Evolutionary conservation across 2,797 vertebrate species (phyloP).

Genomic region (Remorina albescens): DNA sequence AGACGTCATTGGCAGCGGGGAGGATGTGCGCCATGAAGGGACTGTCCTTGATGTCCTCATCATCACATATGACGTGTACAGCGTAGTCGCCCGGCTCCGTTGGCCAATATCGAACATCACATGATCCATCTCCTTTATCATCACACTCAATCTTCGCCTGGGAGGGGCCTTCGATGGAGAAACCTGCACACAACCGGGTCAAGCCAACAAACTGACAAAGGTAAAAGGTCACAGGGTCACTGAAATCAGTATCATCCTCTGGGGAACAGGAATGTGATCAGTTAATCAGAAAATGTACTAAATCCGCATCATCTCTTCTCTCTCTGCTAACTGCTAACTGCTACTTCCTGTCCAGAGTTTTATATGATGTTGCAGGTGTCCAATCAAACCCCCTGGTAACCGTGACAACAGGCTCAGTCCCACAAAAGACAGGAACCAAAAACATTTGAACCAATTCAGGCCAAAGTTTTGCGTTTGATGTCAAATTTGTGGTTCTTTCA

Average conservation of each 20-base stretch:
- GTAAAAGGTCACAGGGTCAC: neutral
- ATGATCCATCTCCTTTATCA: conserved; percentile 93
- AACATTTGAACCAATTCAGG: too few species aligned
- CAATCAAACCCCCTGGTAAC: too few species aligned
- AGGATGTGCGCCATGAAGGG: conserved; percentile 95
- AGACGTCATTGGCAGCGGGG: conserved; percentile 83
- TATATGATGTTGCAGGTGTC: too few species aligned
- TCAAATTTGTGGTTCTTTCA: too few species aligned
- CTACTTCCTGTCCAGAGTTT: too few species aligned
- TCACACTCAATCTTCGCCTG: conserved; percentile 97
- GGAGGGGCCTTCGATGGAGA: conserved; percentile 96
- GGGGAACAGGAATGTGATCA: neutral
- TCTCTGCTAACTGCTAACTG: too few species aligned
- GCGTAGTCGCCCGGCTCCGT: conserved; percentile 93
- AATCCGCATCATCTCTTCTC: too few species aligned
- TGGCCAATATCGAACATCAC: conserved; percentile 96
- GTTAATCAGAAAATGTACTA: neutral
- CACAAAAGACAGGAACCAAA: too few species aligned
- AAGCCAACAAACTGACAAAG: neutral
- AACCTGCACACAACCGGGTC: conserved; percentile 80
- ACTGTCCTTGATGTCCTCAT: conserved; percentile 95
- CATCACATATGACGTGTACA: conserved; percentile 95
- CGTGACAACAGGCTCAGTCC: too few species aligned
- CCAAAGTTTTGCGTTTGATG: too few species aligned
- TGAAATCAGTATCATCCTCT: neutral